Conservation (phyloP, 2,888 invertebrate genomes). For the Torymus auratus region DNA sequence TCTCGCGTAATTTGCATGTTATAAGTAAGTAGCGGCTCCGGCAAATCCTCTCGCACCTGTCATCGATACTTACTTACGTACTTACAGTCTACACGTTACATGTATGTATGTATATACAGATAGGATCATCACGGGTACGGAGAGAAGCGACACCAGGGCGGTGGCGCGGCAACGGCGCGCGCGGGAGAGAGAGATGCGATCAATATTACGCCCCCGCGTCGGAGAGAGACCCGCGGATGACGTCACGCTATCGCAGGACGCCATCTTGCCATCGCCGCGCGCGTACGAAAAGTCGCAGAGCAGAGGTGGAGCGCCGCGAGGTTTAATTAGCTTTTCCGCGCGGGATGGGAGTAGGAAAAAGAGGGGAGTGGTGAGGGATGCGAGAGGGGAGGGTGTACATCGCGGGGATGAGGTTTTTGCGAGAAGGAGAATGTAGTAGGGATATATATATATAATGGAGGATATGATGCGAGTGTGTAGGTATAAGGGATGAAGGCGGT, state of each 20-base stretch:
- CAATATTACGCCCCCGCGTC: conserved; percentile 72
- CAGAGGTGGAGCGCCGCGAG: not conserved
- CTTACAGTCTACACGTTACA: too few species aligned
- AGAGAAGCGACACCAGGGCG: conserved; percentile 67
- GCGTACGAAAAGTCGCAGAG: conserved; percentile 59
- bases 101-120: not conserved
- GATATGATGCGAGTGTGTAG: too few species aligned
- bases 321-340: conserved; percentile 48
- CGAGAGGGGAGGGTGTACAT: conserved; percentile 22
- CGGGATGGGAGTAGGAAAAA: conserved; percentile 1
- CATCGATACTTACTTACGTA: too few species aligned
- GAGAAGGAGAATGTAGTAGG: not conserved
- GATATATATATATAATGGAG: too few species aligned
- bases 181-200: conserved; percentile 69
- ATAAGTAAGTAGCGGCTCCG: too few species aligned
- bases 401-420: not conserved
- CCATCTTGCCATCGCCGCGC: conserved; percentile 74
- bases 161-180: conserved; percentile 61
- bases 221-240: conserved; percentile 60
- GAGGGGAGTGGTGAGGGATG: not conserved
- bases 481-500: too few species aligned
- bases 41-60: too few species aligned
- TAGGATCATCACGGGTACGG: conserved; percentile 23
- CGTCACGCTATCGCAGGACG: conserved; percentile 75
- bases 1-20: too few species aligned